Evolutionary conservation across 1,140 invertebrate species (phyloP).

Genomic region (Diplogasteroides magnus): DNA sequence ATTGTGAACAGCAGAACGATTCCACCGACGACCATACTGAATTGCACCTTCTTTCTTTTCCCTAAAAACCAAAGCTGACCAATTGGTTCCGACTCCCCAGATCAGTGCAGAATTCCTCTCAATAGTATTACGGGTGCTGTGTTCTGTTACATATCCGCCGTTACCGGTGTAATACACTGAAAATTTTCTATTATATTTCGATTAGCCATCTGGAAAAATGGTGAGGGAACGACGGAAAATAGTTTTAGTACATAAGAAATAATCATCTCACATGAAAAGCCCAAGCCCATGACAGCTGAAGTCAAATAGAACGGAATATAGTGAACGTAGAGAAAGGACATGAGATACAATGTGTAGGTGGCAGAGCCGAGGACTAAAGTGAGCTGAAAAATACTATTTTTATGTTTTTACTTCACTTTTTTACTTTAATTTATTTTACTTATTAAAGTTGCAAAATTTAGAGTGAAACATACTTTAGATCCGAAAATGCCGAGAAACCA

Average conservation of each 20-base stretch:
- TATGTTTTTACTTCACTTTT: too few species aligned
- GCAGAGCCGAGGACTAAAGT: slow-evolving; percentile 2
- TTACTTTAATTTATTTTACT: too few species aligned
- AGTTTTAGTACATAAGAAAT: not conserved
- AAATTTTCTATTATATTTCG: not conserved
- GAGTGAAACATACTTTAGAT: not conserved
- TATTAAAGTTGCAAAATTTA: not conserved
- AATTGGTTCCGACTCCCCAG: not conserved
- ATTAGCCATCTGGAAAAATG: too few species aligned
- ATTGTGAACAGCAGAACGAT: not conserved
- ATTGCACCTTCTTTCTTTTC: not conserved
- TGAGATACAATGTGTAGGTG: not conserved
- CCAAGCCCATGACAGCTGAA: slow-evolving; percentile 1
- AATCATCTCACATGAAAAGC: slow-evolving; percentile 6
- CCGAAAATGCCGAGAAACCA: not conserved
- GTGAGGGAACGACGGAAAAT: not conserved
- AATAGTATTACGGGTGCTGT: slow-evolving; percentile 3
- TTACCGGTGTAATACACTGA: slow-evolving; percentile 9
- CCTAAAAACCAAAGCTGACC: not conserved
- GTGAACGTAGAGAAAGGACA: slow-evolving; percentile 1
- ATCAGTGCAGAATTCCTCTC: not conserved
- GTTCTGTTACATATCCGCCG: slow-evolving; percentile 7
- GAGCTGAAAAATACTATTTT: not conserved
- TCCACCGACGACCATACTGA: not conserved
- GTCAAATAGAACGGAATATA: not conserved